These are phyloP conservation scores for Palythoa heliodiscus DNA, from an alignment of 92 coral and sea anemone genomes.

Conservation along the genomic window DNA sequence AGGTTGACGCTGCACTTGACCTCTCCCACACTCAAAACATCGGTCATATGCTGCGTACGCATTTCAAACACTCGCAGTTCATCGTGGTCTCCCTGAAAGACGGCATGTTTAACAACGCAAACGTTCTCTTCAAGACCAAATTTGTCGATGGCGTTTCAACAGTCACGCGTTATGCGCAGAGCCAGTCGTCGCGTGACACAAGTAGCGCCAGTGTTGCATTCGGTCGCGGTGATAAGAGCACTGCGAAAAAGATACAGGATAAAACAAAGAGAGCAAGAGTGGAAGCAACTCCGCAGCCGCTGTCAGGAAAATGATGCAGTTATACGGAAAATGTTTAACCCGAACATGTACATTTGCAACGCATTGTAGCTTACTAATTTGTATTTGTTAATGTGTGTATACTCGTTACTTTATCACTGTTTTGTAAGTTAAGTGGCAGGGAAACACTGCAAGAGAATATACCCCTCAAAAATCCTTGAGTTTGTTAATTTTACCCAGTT, in stretches of 20 bases:
- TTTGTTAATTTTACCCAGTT: no score
- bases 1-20: conserved; percentile 98
- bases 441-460: no score
- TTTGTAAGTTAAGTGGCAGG: no score
- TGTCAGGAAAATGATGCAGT: conserved; percentile 14
- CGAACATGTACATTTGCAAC: neutral
- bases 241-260: conserved; percentile 65
- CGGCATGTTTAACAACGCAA: conserved; percentile 99
- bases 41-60: conserved; percentile 95
- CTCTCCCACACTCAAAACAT: conserved; percentile 98
- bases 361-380: neutral
- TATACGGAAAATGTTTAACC: neutral
- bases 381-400: no score
- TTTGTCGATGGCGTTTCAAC: conserved; percentile 99
- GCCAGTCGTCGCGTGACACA: conserved; percentile 72
- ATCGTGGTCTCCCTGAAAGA: conserved; percentile 98
- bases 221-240: conserved; percentile 58
- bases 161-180: conserved; percentile 94
- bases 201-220: conserved; percentile 43
- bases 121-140: conserved; percentile 95
- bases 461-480: no score
- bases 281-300: conserved; percentile 67
- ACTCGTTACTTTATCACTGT: no score
- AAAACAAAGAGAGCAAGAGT: conserved; percentile 68
- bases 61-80: conserved; percentile 96